These are phyloP conservation scores for Tricholauxania praeusta DNA, from an alignment of 2,888 invertebrate species.

Conservation along the genomic window DNA sequence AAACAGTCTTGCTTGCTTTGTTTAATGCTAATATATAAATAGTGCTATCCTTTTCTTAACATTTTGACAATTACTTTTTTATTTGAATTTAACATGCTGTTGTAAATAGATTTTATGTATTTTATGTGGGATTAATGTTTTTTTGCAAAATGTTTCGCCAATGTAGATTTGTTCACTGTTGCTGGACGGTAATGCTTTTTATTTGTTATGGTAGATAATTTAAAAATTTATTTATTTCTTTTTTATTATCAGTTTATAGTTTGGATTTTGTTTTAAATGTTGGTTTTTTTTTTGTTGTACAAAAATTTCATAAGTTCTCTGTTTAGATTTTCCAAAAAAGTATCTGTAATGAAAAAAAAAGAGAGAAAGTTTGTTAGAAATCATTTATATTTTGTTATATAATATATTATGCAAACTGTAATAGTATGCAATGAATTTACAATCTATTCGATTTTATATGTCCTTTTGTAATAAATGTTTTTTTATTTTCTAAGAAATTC, in stretches of 20 bases:
- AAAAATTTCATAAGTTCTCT: neutral
- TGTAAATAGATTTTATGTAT: neutral
- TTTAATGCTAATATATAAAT: constrained; percentile 1
- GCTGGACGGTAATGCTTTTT: constrained; percentile 39
- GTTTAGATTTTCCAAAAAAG: neutral
- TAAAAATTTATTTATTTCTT: constrained; percentile 1
- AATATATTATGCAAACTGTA: too few relatives aligned
- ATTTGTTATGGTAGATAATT: constrained; percentile 5
- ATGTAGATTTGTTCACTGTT: constrained; percentile 28
- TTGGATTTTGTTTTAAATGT: neutral
- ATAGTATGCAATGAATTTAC: too few relatives aligned
- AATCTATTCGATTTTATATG: too few relatives aligned
- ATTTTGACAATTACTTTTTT: too few relatives aligned
- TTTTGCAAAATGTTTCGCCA: neutral
- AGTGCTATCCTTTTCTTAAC: constrained; percentile 9
- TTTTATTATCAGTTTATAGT: constrained; percentile 5
- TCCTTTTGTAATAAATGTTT: too few relatives aligned
- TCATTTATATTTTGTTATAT: too few relatives aligned
- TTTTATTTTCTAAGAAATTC: too few relatives aligned
- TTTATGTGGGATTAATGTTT: neutral
- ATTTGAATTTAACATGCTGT: too few relatives aligned
- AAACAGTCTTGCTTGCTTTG: constrained; percentile 24
- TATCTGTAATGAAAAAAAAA: constrained; percentile 18
- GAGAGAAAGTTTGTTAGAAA: too few relatives aligned
- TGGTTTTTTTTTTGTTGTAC: neutral